Base-by-base conservation (phyloP, 2,797 vertebrate species). In the Antrozous pallidus region DNA sequence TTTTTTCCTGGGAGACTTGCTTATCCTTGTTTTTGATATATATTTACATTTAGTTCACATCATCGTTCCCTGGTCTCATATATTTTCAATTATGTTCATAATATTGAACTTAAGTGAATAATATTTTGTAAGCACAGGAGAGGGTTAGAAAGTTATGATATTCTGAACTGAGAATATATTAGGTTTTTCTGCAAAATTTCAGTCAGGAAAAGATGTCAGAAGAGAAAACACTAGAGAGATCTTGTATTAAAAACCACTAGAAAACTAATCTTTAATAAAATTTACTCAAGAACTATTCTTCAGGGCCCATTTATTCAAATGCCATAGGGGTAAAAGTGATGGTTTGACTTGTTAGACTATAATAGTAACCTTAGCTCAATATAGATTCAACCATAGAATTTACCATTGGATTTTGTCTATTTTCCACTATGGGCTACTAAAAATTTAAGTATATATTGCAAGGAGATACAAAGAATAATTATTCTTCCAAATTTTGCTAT, bases 211-310 rank as follows among this genome's bases (percentile, higher is more conserved):
- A 95, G 93, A 95, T 58, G 45, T 90, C 84, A 92, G 91, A 81
- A 93, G 69, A 90, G 94, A 95, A 77, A 40, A 96, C 93, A 69
- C 61, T 31, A 33, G 78, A 93, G 90, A 96, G 91, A 95, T 90
- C 17, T 86, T 40, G 40, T 31, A 95, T 90, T 77, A 79, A 94
- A 93, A 96, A 90, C 95, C 87, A 80, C 78, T 54, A 89, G 47
- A 90, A 88, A 93, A 69, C 67, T 85, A 88, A 93, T 90, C 73
- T 92, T 96, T 95, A 95, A 88, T 92, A 97, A 97, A 90, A 31
- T 93, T 96, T 61, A 54, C 86, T 95, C 61, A 71, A 6, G 26
- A 92, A 85, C 89, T 93, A 94, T 94, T 96, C 95, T 94, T 77
- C 58, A 47, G 94, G 82, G 54, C 36, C 38, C 83, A 0, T 94